Percentiles rank a stretch among this genome's conserved stretches.
Conservation (phyloP, 2,113 vertebrate species). For the Noturus placidus region DNA sequence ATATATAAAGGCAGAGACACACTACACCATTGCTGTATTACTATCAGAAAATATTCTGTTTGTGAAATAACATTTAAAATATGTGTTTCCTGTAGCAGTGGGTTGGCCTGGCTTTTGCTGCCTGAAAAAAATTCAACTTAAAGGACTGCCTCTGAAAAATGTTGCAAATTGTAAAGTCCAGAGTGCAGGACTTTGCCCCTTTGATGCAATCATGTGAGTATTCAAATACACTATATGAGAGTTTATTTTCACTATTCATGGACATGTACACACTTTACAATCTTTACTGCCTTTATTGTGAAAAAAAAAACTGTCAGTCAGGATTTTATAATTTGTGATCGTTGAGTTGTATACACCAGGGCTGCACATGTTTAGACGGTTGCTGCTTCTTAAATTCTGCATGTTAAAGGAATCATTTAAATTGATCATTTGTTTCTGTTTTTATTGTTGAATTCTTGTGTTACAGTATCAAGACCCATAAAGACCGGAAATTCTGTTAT, state of each 20-base stretch:
- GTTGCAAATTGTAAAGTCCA: conserved; percentile 20
- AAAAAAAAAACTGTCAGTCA: neutral
- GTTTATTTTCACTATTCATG: neutral
- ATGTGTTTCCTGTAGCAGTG: neutral
- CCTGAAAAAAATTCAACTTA: neutral
- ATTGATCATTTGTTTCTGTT: neutral
- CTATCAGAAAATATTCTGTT: neutral
- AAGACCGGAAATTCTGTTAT: neutral
- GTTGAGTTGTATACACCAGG: neutral
- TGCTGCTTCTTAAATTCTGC: neutral
- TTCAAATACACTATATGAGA: neutral
- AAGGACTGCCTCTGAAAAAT: neutral
- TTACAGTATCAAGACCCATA: neutral
- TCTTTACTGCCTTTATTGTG: neutral
- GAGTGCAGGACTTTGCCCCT: conserved; percentile 33
- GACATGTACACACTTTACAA: neutral
- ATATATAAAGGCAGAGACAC: neutral
- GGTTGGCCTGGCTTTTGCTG: conserved; percentile 21
- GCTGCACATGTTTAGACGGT: neutral
- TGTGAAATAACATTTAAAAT: neutral
- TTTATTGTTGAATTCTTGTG: neutral
- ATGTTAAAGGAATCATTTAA: neutral
- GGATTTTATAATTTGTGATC: neutral
- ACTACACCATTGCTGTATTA: neutral
- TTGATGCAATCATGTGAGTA: conserved; percentile 45